Conservation (phyloP, 2,113 vertebrate species). For the Alexandromys fortis region DNA sequence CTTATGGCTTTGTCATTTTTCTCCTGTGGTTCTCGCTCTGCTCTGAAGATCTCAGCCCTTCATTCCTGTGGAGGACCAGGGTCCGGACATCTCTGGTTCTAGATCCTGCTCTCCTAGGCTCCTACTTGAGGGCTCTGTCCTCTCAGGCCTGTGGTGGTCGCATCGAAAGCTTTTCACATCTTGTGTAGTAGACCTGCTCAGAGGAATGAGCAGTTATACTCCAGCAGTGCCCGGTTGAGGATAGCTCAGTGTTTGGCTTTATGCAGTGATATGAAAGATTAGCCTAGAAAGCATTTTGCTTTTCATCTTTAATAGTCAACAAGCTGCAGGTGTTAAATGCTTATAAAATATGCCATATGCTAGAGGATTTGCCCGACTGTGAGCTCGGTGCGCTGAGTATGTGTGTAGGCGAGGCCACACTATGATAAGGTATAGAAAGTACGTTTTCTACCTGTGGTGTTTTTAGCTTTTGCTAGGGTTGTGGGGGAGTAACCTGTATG, state of each 20-base stretch:
- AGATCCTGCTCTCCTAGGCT: not conserved
- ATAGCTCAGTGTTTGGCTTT: not conserved
- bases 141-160: not conserved
- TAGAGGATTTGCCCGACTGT: not conserved
- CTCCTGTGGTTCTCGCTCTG: not conserved
- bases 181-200: not conserved
- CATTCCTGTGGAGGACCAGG: not conserved
- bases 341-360: not conserved
- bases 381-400: not conserved
- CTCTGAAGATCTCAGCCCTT: fast-evolving
- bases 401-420: not conserved
- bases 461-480: not conserved
- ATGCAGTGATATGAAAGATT: not conserved
- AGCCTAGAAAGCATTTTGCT: not conserved
- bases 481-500: not conserved
- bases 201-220: not conserved
- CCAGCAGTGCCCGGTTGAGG: not conserved
- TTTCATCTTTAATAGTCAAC: not conserved
- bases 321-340: not conserved
- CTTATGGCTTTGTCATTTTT: not conserved
- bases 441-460: not conserved
- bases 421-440: not conserved
- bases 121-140: not conserved
- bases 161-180: not conserved
- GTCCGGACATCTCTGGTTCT: not conserved